Evolutionary conservation across 2,797 vertebrate genomes (phyloP).

Genomic region (Pangasius sanitwongsei): DNA sequence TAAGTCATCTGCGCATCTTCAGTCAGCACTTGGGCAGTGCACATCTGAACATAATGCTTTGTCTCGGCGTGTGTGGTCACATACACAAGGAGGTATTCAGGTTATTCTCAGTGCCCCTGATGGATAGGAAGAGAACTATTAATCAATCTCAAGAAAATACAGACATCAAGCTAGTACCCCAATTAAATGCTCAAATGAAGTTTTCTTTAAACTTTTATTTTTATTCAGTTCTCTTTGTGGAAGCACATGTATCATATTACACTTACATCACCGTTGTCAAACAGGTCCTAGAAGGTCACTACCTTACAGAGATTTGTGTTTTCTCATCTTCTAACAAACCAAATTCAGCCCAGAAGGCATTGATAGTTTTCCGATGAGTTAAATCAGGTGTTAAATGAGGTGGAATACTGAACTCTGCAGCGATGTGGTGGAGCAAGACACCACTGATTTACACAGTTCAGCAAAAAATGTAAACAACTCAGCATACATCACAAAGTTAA

Average conservation of each 20-base stretch:
- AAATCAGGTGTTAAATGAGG: not conserved
- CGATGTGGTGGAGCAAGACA: not conserved
- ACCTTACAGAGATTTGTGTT: not conserved
- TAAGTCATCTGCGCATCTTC: not conserved
- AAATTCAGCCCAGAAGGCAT: not conserved
- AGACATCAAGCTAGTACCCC: not conserved
- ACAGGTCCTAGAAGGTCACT: not conserved
- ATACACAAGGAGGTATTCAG: not conserved
- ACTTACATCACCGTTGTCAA: not conserved
- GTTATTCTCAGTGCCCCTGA: not conserved
- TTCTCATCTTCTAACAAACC: not conserved
- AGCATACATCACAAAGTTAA: not conserved
- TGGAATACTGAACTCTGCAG: not conserved
- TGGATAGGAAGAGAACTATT: not conserved
- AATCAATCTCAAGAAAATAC: not conserved
- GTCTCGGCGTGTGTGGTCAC: not conserved
- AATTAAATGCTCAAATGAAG: not conserved
- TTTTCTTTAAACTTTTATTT: not conserved
- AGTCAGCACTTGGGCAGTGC: not conserved
- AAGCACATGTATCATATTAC: not conserved
- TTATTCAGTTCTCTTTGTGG: not conserved
- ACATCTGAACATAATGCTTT: not conserved
- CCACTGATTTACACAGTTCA: not conserved
- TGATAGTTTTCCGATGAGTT: not conserved
- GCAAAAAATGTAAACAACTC: constrained; percentile 6